Percentiles rank a stretch among this genome's conserved stretches.
Evolutionary conservation across 2,113 vertebrate genomes (phyloP).

Genomic region (Emydura subglobosa): DNA sequence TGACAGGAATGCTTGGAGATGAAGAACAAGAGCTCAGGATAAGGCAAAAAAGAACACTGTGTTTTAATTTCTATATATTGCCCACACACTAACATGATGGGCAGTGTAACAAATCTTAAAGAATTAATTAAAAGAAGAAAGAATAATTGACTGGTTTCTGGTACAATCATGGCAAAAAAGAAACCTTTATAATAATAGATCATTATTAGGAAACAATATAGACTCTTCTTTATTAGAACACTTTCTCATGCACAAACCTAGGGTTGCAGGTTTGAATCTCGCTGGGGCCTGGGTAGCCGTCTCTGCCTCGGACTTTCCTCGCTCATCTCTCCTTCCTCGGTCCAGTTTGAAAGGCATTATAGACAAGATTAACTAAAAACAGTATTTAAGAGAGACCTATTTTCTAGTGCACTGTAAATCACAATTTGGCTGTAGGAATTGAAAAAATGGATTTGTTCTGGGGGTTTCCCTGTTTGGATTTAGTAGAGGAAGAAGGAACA

Average conservation of each 20-base stretch:
- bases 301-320: no score
- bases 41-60: background rate
- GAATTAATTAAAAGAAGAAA: constrained; percentile 51
- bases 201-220: constrained; percentile 17
- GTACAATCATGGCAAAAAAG: constrained; percentile 51
- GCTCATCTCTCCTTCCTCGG: background rate
- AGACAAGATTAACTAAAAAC: constrained; percentile 58
- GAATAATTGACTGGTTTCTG: constrained; percentile 41
- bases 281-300: no score
- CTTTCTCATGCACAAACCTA: constrained; percentile 41
- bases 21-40: background rate
- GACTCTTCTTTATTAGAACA: constrained; percentile 62
- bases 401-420: constrained; percentile 67
- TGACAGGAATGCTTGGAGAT: background rate
- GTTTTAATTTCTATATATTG: constrained; percentile 48
- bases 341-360: constrained; percentile 62
- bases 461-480: constrained; percentile 42
- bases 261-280: no score
- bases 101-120: constrained; percentile 42
- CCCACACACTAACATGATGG: constrained; percentile 36
- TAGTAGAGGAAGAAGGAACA: constrained; percentile 42
- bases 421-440: constrained; percentile 50
- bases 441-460: constrained; percentile 41
- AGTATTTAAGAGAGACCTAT: constrained; percentile 69
- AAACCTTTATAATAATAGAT: constrained; percentile 32